Percentiles rank a stretch among this genome's conserved stretches.
Evolutionary conservation across 2,113 vertebrate genomes (phyloP).

Genomic region (Bubalus kerabau): DNA sequence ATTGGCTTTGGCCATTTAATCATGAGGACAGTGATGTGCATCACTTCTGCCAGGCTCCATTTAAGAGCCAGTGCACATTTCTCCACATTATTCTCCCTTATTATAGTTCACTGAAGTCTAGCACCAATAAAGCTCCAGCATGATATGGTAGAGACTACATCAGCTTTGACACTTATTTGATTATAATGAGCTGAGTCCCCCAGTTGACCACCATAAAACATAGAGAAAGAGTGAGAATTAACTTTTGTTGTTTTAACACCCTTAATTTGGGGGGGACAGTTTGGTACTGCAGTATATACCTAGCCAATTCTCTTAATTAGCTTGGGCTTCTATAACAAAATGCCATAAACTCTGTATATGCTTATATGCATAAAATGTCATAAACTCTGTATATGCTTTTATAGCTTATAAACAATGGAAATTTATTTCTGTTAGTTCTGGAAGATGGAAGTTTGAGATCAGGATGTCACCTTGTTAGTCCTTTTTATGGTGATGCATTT

Average conservation of each 20-base stretch:
- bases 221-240: background rate
- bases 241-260: background rate
- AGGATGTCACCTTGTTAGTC: background rate
- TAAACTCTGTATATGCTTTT: background rate
- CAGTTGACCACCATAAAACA: background rate
- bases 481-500: background rate
- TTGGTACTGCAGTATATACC: background rate
- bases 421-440: background rate
- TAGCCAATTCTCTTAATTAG: background rate
- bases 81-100: background rate
- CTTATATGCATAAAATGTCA: background rate
- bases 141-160: fast-evolving
- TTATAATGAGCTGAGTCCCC: background rate
- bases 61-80: background rate
- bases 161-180: background rate
- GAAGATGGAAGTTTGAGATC: background rate
- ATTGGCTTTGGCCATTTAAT: background rate
- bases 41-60: background rate
- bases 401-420: background rate
- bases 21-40: background rate
- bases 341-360: background rate
- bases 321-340: background rate
- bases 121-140: background rate
- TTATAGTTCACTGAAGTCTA: fast-evolving
- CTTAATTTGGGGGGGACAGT: background rate